A percentile compares a stretch with the other conserved stretches of the same genome.
These are phyloP conservation scores for Hyposmocoma kahamanoa DNA, from an alignment of 1,140 invertebrate species.

Conservation along the genomic window DNA sequence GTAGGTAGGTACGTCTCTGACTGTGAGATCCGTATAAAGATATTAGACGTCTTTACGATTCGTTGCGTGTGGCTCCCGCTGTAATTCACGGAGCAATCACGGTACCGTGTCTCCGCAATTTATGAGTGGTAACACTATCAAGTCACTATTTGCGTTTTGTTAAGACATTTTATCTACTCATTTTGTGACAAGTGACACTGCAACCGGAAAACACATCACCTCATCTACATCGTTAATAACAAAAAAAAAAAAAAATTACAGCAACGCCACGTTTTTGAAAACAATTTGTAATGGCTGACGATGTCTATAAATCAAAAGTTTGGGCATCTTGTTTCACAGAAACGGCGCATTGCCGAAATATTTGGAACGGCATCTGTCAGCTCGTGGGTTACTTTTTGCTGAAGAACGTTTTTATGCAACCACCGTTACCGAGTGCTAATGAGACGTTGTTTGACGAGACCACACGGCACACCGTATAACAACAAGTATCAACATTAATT, in stretches of 20 bases:
- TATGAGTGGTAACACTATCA: conserved; percentile 25
- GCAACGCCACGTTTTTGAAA: conserved; percentile 33
- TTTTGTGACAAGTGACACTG: conserved; percentile 1
- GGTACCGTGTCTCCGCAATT: conserved; percentile 34
- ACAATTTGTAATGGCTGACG: conserved; percentile 61
- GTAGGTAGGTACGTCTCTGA: conserved; percentile 27
- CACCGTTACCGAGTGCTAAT: conserved; percentile 44
- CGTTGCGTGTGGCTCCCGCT: conserved; percentile 44
- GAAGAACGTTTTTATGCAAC: conserved; percentile 31
- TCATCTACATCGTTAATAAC: conserved; percentile 16
- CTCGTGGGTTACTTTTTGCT: conserved; percentile 39
- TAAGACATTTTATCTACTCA: background rate
- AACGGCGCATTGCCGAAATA: conserved; percentile 61
- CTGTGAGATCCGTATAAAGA: conserved; percentile 52
- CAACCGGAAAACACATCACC: background rate
- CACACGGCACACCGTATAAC: too few relatives aligned
- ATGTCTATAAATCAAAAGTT: conserved; percentile 50
- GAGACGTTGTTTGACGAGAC: too few relatives aligned
- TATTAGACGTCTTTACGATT: conserved; percentile 56
- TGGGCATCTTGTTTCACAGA: conserved; percentile 51
- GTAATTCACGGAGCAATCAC: conserved; percentile 43
- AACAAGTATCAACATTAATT: too few relatives aligned
- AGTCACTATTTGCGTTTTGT: conserved; percentile 27
- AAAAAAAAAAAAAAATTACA: conserved; percentile 25
- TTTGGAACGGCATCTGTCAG: conserved; percentile 60